Evolutionary conservation across 2,113 vertebrate species (phyloP).

Genomic region (Dasyurus viverrinus): DNA sequence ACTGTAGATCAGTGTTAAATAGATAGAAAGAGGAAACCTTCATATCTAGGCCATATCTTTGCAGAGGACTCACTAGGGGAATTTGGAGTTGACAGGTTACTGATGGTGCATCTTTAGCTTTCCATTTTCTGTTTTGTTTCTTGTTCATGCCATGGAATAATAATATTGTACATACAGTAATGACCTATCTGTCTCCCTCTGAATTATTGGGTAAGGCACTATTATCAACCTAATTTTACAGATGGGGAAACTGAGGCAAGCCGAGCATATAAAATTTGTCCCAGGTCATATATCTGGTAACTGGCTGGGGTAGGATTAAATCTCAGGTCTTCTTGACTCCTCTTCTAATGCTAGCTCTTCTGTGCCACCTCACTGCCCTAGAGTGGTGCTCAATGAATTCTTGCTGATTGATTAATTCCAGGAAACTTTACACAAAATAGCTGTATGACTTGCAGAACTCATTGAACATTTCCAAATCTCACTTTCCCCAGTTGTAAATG

Average conservation of each 20-base stretch:
- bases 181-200: not conserved
- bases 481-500: not conserved
- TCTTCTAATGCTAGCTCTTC: too few species aligned
- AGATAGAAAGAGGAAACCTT: not conserved
- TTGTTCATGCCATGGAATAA: not conserved
- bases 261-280: too few species aligned
- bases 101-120: constrained; percentile 10
- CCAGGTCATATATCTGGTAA: too few species aligned
- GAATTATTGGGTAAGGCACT: not conserved
- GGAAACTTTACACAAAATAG: not conserved
- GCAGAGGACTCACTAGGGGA: not conserved
- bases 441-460: not conserved
- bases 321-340: not conserved
- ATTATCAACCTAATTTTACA: not conserved
- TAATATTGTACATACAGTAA: not conserved
- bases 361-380: not conserved
- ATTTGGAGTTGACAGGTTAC: not conserved
- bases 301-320: not conserved
- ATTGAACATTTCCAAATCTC: not conserved
- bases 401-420: not conserved
- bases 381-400: not conserved
- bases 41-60: not conserved
- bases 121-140: not conserved
- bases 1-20: not conserved
- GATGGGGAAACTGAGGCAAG: not conserved